Evolutionary conservation across 2,113 vertebrate genomes (phyloP), one percentile per base, ranked within the genome.

Genomic region (Nerophis lumbriciformis): DNA sequence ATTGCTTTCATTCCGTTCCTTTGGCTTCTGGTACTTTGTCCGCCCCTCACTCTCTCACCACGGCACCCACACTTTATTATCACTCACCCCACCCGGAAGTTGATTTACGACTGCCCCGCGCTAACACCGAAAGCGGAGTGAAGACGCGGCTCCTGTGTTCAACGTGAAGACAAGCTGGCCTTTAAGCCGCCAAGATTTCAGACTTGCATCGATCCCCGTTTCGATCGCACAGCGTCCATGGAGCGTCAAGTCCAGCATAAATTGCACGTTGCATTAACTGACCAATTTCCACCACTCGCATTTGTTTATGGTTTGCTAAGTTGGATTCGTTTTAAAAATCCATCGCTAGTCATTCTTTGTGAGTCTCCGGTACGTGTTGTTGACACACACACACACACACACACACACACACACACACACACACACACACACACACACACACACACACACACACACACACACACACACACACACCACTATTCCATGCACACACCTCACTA

Each of bases 151-250:
- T 19, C 49, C 49, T 19, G 49, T 16, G 38, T 48, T 21, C 14
- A 53, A 8, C 37, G 19, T 53, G 47, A 61, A 52, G 62, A 58
- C 45, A 8, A 5, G 57, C 58, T 57, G 55, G 61, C 39, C 38
- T 36, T 42, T 61, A 53, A 52, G 56, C 66, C 60, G 58, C 61
- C 59, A 38, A 57, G 64, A 47, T 57, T 52, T 15, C 36, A 45
- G 52, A 15, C 5, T n/a, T 6, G 51, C 47, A 60, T 52, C 19
- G 68, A 71, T 65, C 61, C 61, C 19, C 10, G 12, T 5, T 57
- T 57, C 16, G 38, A 53, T 13, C 11, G 28, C 37, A 45, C 8
- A 66, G 48, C 47, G 28, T 37, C 10, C 9, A 11, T 54, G 28
- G 48, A 57, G 58, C 52, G 21, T 38, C 9, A 13, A 70, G 28